Conservation (phyloP, 2,888 invertebrate genomes). For the Pardosa pseudoannulata region DNA sequence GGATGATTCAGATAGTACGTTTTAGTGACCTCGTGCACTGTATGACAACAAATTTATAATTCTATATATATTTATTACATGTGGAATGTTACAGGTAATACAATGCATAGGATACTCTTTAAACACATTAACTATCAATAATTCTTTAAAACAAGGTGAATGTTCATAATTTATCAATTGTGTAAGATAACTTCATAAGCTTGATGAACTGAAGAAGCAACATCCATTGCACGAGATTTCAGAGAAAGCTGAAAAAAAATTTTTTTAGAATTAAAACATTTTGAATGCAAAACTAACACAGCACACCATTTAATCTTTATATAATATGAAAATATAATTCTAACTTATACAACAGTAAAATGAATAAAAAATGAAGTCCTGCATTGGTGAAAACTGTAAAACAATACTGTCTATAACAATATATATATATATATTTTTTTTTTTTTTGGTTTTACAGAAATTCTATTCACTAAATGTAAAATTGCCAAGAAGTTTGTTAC, state of each 20-base stretch:
- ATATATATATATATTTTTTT: too few species aligned
- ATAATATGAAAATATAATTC: too few species aligned
- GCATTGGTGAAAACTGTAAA: too few species aligned
- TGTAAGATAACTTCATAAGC: slow-evolving; percentile 91
- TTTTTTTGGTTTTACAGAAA: too few species aligned
- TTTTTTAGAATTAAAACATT: background rate
- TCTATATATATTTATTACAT: slow-evolving; percentile 2
- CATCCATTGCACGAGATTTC: slow-evolving; percentile 95
- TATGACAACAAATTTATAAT: background rate
- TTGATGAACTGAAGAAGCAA: slow-evolving; percentile 92
- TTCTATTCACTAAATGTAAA: too few species aligned
- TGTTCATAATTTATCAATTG: slow-evolving; percentile 73
- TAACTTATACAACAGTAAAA: too few species aligned
- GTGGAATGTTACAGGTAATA: slow-evolving; percentile 10
- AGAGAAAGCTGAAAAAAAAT: slow-evolving; percentile 81
- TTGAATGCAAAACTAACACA: background rate
- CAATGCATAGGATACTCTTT: background rate
- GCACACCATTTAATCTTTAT: too few species aligned
- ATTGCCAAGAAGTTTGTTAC: too few species aligned
- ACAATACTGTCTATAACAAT: too few species aligned
- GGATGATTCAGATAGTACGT: background rate
- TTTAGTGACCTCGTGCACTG: too few species aligned
- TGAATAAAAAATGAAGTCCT: too few species aligned
- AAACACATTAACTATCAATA: background rate
- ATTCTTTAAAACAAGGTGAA: background rate